Base-by-base conservation (phyloP, 2,113 vertebrate species). In the Chrysemys picta region DNA sequence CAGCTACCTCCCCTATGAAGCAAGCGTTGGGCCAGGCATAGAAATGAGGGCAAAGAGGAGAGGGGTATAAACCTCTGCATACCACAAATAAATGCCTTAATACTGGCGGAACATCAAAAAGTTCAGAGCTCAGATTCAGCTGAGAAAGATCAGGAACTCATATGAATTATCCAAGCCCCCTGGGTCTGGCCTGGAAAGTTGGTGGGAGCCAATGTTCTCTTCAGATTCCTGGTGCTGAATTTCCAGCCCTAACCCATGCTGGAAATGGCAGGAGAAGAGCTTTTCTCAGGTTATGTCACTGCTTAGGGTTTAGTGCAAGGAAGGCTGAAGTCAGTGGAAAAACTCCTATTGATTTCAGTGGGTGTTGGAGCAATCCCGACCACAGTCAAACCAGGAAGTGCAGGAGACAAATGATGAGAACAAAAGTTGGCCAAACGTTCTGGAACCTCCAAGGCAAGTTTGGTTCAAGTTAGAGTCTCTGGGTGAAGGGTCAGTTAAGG, bases 401-500 rank as follows among this genome's bases (percentile, higher is more conserved):
- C 13, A 84, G 53, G 47, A 45, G 87, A 8, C 76, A 17, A 25
- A 1, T 72, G 42, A 82, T 22, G 87, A 42, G 49, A 82, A 42
- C 87, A 78, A 45, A 29, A 22, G 24, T 72, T 91, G 53, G 21
- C n/a, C 87, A 69, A 49, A 82, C 87, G 5, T 56, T 89, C 56
- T 92, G 38, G n/a, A 90, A 27, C 65, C n/a, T 38, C n/a, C 65
- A 38, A 72, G 65, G 19, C 65, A 72, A 72, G 17, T 21, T 90
- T n/a, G 56, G 65, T 79, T 93, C 59, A 57, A 90, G 85, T 84
- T 85, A 38, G 90, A 90, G 91, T 87, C 69, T 56, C 56, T 59
- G 86, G 24, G 62, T 85, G 79, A 78, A 75, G 47, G 42, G 65
- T 94, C 45, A 54, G 85, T 57, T 87, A 59, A 78, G 80, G 31